phyloP scores from a whole-genome alignment of 2,888 invertebrate genomes.

The Leucozona laternaria region DNA sequence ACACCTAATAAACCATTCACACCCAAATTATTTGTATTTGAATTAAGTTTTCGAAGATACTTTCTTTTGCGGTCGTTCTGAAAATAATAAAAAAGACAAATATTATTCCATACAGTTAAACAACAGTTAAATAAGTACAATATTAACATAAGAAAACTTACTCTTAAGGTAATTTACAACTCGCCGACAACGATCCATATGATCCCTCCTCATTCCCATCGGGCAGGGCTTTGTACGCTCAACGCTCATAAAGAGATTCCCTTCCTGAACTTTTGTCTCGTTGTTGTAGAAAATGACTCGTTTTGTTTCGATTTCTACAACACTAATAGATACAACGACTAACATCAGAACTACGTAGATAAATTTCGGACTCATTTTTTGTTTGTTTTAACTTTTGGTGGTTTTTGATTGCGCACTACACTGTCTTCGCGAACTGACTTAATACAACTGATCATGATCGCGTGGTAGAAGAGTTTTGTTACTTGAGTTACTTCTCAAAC shows the following conservation, averaged over 20 bases:
- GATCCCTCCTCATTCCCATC: conserved; percentile 80
- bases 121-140: background rate
- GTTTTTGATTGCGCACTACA: conserved; percentile 6
- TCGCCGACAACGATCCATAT: conserved; percentile 80
- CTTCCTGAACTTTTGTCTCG: conserved; percentile 76
- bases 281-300: conserved; percentile 79
- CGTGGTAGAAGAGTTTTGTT: conserved; percentile 15
- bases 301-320: conserved; percentile 60
- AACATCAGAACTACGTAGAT: conserved; percentile 65
- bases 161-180: conserved; percentile 78
- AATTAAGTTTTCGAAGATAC: background rate
- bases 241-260: conserved; percentile 79
- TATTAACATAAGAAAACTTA: conserved; percentile 58
- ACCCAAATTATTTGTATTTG: background rate
- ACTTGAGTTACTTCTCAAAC: background rate
- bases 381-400: background rate
- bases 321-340: conserved; percentile 75
- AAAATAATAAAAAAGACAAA: conserved; percentile 2
- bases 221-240: conserved; percentile 78
- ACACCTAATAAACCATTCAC: conserved; percentile 9
- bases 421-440: conserved; percentile 34
- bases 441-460: conserved; percentile 51
- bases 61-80: conserved; percentile 8
- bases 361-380: conserved; percentile 29
- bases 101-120: background rate